Evolutionary conservation across 2,797 vertebrate genomes (phyloP).

Genomic region (Lutra lutra): DNA sequence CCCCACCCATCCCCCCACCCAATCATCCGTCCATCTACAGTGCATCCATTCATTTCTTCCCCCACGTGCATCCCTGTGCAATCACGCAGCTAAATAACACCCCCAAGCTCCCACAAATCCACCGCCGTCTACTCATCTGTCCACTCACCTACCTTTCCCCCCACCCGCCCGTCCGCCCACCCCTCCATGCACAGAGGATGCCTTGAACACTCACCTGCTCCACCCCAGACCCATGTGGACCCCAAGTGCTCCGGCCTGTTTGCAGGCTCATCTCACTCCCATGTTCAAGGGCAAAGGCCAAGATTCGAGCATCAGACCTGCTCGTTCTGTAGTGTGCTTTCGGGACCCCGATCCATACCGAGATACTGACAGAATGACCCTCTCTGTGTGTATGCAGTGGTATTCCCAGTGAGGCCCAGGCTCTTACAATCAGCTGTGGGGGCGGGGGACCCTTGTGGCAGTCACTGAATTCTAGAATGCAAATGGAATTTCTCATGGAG

Average conservation of each 20-base stretch:
- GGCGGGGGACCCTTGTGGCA: accelerated
- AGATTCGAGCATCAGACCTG: not conserved
- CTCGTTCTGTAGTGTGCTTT: accelerated
- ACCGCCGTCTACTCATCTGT: not conserved
- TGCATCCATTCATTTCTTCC: no score
- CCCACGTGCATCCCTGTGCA: not conserved
- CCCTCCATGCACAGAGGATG: not conserved
- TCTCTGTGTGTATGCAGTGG: accelerated
- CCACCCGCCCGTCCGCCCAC: not conserved
- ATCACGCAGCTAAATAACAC: no score
- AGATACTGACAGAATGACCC: not conserved
- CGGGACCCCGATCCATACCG: accelerated
- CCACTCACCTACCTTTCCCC: accelerated
- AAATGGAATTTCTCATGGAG: not conserved
- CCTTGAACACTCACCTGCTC: accelerated
- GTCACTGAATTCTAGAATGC: not conserved
- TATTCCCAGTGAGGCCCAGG: not conserved
- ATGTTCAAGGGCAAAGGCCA: not conserved
- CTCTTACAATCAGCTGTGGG: not conserved
- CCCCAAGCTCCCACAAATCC: not conserved
- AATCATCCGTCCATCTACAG: not conserved
- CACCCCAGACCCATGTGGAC: not conserved
- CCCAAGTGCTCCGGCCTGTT: accelerated
- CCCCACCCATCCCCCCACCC: not conserved
- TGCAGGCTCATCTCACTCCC: not conserved